Base-by-base conservation (phyloP, 2,113 vertebrate genomes). In the Synodontis membranacea region DNA sequence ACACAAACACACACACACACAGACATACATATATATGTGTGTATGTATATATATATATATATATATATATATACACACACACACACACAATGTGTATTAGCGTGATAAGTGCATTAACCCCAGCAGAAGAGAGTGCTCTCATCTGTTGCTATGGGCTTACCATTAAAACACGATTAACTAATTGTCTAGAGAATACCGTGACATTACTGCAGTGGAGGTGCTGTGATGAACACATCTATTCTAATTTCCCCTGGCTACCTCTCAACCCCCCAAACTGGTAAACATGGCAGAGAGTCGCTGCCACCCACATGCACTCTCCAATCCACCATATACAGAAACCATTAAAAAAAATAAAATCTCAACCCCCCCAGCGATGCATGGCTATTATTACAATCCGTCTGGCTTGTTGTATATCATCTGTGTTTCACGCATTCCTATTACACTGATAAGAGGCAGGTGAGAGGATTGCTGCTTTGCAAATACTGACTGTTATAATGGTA, bases 111-210 rank as follows among this genome's bases (percentile, higher is more conserved):
- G 75, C 64, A 83, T 78, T 83, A 83, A 87, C 62, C 80, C 81
- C 37, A 7, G 46, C 72, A 83, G 58, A 83, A 66, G 56, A 76
- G 72, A 66, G 72, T 44, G 80, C 81, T 66, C 86, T 88, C 80
- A 78, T 84, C 74, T 75, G 80, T 88, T 76, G 86, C 89, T 82
- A 78, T 84, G 86, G 76, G 76, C 84, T 84, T 84, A 86, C 84
- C 90, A 90, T 90, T 90, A 90, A 89, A 90, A 89, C 54, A 60
- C 74, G 88, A 90, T 90, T 86, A 85, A 88, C 76, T 90, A 80
- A 90, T 89, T 90, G 86, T 88, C 89, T 72, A 50, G 88, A 90
- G 90, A 88, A 86, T 62, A 80, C 78, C 78, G 84, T 80, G 74
- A 80, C 88, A 86, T 90, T 88, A 88, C 72, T 80, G 86, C 82